phyloP scores from a whole-genome alignment of 30 jellyfish, hydroid and myxozoan species.

The Pseudorhiza aurosa region DNA sequence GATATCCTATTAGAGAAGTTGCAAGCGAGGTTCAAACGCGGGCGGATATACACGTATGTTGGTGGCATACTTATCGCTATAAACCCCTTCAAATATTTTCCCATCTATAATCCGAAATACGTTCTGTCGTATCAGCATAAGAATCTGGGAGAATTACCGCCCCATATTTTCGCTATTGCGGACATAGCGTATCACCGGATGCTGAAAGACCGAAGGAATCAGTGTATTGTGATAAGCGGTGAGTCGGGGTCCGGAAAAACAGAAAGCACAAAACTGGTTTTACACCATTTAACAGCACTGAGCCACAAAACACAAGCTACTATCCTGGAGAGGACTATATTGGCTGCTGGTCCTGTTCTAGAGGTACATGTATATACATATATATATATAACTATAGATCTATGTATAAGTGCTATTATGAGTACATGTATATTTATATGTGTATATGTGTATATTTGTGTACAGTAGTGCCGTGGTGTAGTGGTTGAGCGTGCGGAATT shows the following conservation, averaged over 20 bases:
- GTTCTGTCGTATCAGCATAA: constrained; percentile 79
- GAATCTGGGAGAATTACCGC: constrained; percentile 84
- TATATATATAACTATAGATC: too few species aligned
- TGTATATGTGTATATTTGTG: too few species aligned
- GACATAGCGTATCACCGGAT: constrained; percentile 85
- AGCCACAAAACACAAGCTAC: constrained; percentile 89
- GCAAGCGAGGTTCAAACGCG: constrained; percentile 72
- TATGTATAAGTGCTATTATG: too few species aligned
- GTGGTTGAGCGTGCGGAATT: too few species aligned
- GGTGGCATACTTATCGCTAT: constrained; percentile 92
- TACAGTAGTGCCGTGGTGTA: too few species aligned
- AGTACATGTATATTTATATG: too few species aligned
- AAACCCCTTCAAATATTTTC: constrained; percentile 92
- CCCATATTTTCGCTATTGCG: constrained; percentile 95
- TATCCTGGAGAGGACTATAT: constrained; percentile 76
- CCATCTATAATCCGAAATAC: constrained; percentile 92
- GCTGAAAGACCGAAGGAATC: constrained; percentile 78
- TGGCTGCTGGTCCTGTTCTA: constrained; percentile 96
- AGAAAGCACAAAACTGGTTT: constrained; percentile 86
- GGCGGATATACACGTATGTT: constrained; percentile 86
- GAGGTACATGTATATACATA: constrained; percentile 78
- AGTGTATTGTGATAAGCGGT: constrained; percentile 96
- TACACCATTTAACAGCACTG: constrained; percentile 89
- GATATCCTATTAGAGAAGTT: constrained; percentile 68
- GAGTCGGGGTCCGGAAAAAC: constrained; percentile 98